Base-by-base conservation (phyloP, 1,140 invertebrate species). In the Heliconius nattereri region DNA sequence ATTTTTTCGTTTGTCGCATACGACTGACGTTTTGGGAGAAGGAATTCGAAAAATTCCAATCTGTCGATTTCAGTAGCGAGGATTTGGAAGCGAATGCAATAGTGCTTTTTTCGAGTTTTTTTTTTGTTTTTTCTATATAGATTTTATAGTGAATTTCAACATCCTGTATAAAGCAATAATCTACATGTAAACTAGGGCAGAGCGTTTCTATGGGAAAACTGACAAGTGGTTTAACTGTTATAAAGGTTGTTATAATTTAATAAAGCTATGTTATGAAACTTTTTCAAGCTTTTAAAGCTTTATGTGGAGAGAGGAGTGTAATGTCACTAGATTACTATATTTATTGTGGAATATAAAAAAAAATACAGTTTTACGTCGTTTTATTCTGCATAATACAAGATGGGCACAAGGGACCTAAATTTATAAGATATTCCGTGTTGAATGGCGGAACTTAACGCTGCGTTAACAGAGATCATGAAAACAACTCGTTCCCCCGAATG, bases 41-140 rank as follows among this genome's bases (percentile, higher is more conserved):
- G 49, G 73, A 75, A 75, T 75, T 75, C 32, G 73, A 60, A 75
- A 75, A 57, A 75, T 75, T 75, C 54, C 73, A 75, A 75, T 75
- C 73, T 75, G 26, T 54, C 29, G 73, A 66, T 66, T 66, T 29
- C 60, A 66, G 60, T 29, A 66, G n/a, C 60, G n/a, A 9, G 60
- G 60, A 66, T 66, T 66, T 66, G 3, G 60, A 5, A 66, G 23
- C 60, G 60, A 66, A 66, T 66, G 60, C 60, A 66, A 66, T 66
- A 66, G 60, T 66, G 60, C 60, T 66, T 66, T 60, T 57, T 52
- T 9, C 23, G 3, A 29, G 60, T 1, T 66, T 29, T 29, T 66
- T 66, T 66, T 26, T 66, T 0, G 9, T 26, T 66, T 66, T 66
- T 66, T 66, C n/a, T 66, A 66, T 66, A 66, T 66, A 66, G 60